These are phyloP conservation scores for Lepidurus packardi DNA, from an alignment of 1,140 invertebrate species.

Conservation along the genomic window DNA sequence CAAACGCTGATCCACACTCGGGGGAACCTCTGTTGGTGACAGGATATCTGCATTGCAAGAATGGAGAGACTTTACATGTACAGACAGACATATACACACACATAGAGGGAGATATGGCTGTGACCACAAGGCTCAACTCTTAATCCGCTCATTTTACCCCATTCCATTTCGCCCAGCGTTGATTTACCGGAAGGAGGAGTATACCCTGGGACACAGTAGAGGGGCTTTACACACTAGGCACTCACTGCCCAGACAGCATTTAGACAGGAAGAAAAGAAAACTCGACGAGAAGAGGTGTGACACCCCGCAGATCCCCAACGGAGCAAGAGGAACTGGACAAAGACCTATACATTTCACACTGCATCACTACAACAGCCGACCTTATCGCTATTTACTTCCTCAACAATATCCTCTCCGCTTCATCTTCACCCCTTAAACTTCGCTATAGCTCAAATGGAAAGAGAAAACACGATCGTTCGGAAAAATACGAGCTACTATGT, in stretches of 20 bases:
- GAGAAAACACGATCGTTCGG: neutral
- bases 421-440: neutral
- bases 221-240: neutral
- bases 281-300: neutral
- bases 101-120: neutral
- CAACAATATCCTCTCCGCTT: neutral
- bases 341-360: slow-evolving; percentile 12
- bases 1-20: neutral
- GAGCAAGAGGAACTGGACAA: neutral
- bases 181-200: slow-evolving; percentile 17
- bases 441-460: neutral
- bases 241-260: neutral
- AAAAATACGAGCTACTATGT: neutral
- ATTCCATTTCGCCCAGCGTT: neutral
- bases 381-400: slow-evolving; percentile 2
- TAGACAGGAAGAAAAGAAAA: neutral
- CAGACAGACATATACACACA: neutral
- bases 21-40: slow-evolving; percentile 11
- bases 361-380: neutral
- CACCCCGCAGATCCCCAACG: neutral
- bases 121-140: neutral
- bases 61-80: neutral
- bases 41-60: neutral
- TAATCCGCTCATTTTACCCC: neutral
- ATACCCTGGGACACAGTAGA: neutral